Percentiles rank a stretch among this genome's conserved stretches.
Evolutionary conservation across 2,113 vertebrate genomes (phyloP).

Genomic region (Pluvianellus socialis): DNA sequence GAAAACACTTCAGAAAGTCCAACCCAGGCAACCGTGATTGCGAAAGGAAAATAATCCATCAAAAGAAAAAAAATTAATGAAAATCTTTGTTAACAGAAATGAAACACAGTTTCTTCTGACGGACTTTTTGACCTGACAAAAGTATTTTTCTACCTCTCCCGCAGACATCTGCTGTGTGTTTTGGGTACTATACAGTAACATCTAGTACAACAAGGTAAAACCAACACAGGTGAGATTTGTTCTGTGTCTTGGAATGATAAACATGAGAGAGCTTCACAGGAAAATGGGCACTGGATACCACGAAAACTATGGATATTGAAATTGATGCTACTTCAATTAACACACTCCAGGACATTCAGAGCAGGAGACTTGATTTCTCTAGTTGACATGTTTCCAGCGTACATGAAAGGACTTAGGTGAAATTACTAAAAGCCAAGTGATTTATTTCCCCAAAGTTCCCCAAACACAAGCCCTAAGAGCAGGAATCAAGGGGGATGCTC

Average conservation of each 20-base stretch:
- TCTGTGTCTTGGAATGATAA: background rate
- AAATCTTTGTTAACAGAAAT: background rate
- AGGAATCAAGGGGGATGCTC: background rate
- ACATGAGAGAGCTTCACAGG: background rate
- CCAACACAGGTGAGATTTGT: background rate
- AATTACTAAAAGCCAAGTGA: background rate
- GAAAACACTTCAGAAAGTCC: background rate
- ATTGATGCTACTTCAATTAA: background rate
- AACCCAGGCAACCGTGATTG: background rate
- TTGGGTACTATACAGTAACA: background rate
- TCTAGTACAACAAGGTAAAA: background rate
- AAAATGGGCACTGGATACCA: background rate
- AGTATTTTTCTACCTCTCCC: background rate
- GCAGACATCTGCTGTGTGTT: background rate
- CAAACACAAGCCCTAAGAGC: background rate
- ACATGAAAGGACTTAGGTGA: background rate
- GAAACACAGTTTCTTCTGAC: background rate
- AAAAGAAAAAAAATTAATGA: background rate
- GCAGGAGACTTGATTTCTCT: background rate
- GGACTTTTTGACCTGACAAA: background rate
- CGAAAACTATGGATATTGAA: background rate
- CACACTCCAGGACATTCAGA: background rate
- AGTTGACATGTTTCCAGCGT: background rate
- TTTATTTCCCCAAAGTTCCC: background rate
- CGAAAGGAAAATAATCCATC: background rate